A percentile compares a stretch with the other conserved stretches of the same genome.
phyloP scores from a whole-genome alignment of 2,797 vertebrate genomes.

The Coendou prehensilis region DNA sequence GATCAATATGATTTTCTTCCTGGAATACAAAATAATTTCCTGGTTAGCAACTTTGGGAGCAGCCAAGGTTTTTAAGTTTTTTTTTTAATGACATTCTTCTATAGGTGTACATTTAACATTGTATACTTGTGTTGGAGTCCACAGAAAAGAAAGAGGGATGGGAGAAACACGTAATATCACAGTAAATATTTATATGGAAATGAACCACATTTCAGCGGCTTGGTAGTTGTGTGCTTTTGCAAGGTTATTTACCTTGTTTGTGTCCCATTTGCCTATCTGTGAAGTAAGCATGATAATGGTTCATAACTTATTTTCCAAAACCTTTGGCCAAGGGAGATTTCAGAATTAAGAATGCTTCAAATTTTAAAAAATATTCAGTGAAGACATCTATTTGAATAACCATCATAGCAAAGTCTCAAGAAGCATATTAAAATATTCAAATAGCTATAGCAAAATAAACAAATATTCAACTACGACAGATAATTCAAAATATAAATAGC shows the following conservation, averaged over 20 bases:
- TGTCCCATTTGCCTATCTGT: neutral
- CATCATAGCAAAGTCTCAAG: neutral
- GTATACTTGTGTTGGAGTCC: neutral
- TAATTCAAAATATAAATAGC: conserved; percentile 29
- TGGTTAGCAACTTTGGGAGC: neutral
- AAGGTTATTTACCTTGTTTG: neutral
- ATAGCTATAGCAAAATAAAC: conserved; percentile 17
- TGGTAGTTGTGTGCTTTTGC: conserved; percentile 1
- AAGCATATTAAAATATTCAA: conserved; percentile 43
- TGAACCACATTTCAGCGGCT: conserved; percentile 13
- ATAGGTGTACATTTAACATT: neutral
- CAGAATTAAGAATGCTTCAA: conserved; percentile 25
- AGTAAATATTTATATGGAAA: conserved; percentile 38
- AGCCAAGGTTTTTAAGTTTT: neutral
- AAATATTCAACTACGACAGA: conserved; percentile 4
- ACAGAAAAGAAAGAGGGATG: neutral
- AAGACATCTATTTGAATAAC: neutral
- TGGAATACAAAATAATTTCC: neutral
- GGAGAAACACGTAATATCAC: neutral
- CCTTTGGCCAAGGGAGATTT: neutral
- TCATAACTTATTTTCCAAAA: conserved; percentile 15
- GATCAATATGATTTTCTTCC: neutral
- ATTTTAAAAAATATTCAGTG: conserved; percentile 48
- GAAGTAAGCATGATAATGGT: neutral
- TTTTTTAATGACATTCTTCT: neutral